Conservation (phyloP, 2,113 vertebrate species). For the Charadrius vociferus region DNA sequence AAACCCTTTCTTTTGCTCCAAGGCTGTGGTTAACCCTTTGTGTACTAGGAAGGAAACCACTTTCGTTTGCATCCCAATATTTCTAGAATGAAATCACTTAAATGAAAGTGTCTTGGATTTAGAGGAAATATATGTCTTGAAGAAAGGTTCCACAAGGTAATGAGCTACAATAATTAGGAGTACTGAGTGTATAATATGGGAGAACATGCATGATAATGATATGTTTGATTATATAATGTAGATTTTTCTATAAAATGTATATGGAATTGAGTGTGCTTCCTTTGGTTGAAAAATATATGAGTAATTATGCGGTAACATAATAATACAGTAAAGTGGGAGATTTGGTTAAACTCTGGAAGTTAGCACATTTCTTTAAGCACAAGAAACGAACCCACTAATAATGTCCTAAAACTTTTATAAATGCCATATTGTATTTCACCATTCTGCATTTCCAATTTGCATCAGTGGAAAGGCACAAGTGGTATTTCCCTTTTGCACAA, state of each 20-base stretch:
- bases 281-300: neutral
- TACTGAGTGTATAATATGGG: neutral
- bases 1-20: neutral
- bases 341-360: neutral
- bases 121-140: neutral
- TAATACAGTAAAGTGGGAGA: neutral
- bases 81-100: neutral
- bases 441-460: neutral
- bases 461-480: neutral
- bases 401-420: neutral
- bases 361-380: neutral
- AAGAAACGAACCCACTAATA: neutral
- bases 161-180: neutral
- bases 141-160: neutral
- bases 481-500: neutral
- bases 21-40: neutral
- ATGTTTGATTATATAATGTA: neutral
- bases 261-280: neutral
- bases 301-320: neutral
- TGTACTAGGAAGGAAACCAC: neutral
- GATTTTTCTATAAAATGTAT: neutral
- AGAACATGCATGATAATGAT: neutral
- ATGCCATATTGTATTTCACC: neutral
- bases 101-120: neutral
- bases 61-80: rapidly evolving